Percentiles rank a stretch among this genome's conserved stretches.
phyloP scores from a whole-genome alignment of 2,797 vertebrate genomes.

The Lepilemur ruficaudatus region DNA sequence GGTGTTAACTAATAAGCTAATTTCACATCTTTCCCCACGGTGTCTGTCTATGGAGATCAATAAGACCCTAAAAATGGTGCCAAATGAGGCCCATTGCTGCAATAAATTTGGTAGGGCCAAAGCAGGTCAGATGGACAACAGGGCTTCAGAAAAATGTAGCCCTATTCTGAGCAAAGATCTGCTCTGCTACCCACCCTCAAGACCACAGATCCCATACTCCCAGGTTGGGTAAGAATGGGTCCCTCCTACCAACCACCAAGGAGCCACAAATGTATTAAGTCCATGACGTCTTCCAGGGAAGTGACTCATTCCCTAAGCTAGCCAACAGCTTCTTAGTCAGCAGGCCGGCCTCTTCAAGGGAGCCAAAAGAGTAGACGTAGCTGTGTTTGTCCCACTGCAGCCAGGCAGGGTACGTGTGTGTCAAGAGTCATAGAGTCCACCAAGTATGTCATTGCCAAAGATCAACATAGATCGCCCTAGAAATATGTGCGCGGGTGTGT shows the following conservation, averaged over 20 bases:
- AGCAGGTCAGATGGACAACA: neutral
- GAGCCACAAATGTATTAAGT: neutral
- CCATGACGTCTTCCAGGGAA: neutral
- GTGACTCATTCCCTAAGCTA: neutral
- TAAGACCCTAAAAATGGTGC: neutral
- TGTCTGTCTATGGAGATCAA: neutral
- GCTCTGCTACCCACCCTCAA: neutral
- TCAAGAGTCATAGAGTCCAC: neutral
- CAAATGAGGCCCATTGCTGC: neutral
- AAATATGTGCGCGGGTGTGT: neutral
- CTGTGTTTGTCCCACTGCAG: neutral
- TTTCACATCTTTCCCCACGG: neutral
- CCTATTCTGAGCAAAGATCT: neutral
- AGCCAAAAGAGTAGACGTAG: neutral
- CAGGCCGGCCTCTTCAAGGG: neutral
- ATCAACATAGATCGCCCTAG: neutral
- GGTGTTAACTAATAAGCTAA: constrained; percentile 6
- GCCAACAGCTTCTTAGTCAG: neutral
- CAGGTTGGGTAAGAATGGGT: neutral
- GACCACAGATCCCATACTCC: neutral
- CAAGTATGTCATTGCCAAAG: neutral
- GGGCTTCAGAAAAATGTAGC: neutral
- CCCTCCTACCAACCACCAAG: neutral
- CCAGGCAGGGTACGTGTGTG: neutral
- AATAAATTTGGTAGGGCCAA: neutral